Percentiles rank a stretch among this genome's conserved stretches.
Evolutionary conservation across 2,888 invertebrate genomes (phyloP).

Genomic region (Drosophila subquinaria): DNA sequence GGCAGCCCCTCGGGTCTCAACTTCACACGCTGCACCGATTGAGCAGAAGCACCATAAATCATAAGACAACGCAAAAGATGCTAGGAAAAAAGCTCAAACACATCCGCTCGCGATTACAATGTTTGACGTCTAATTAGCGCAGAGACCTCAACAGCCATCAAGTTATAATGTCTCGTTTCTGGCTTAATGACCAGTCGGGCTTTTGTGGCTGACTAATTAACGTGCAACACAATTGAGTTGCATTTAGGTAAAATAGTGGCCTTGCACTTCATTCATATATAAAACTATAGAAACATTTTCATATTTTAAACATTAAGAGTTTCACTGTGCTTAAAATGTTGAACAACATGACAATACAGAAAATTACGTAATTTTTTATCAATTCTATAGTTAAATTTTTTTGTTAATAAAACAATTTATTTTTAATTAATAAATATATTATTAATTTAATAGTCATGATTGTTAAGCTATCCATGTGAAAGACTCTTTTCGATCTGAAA

Average conservation of each 20-base stretch:
- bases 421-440: too few species aligned
- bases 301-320: too few species aligned
- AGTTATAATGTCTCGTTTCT: constrained; percentile 43
- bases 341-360: too few species aligned
- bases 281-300: not conserved
- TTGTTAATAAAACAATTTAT: too few species aligned
- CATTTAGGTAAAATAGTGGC: constrained; percentile 29
- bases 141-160: constrained; percentile 53
- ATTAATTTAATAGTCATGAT: not conserved
- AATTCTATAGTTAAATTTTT: too few species aligned
- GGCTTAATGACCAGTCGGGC: constrained; percentile 56
- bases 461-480: not conserved
- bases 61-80: constrained; percentile 23
- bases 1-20: constrained; percentile 45
- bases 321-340: too few species aligned
- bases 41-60: constrained; percentile 38
- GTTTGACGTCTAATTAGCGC: constrained; percentile 65
- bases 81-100: constrained; percentile 47
- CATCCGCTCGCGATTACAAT: constrained; percentile 61
- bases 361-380: too few species aligned
- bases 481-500: not conserved
- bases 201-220: constrained; percentile 42
- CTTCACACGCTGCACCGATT: constrained; percentile 65
- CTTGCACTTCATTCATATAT: constrained; percentile 43
- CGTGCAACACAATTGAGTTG: constrained; percentile 14